Evolutionary conservation across 2,888 invertebrate genomes (phyloP), one percentile per base, ranked within the genome.

Genomic region (Drosophila rubida): DNA sequence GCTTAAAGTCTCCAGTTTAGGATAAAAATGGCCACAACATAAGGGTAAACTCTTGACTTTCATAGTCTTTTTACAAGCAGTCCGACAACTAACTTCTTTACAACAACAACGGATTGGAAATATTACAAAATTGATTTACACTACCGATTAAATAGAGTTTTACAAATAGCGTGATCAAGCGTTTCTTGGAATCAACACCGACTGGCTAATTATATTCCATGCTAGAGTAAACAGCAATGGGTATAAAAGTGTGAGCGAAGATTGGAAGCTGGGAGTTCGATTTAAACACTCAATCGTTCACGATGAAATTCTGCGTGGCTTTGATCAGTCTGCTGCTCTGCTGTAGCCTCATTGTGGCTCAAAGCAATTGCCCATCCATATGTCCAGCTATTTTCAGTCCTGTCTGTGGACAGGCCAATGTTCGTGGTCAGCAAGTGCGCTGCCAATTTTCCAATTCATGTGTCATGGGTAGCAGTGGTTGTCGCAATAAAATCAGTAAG

Each of bases 401-500:
- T 8, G 42, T 65, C n/a, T 73, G 73, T 27, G 73, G 44, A 2
- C 14, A 64, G 45, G 65, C 64, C 8, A 14, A 11, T 0, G 23
- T 73, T 6, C 4, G 32, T 4, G 72, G 73, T 8, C 27, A 8
- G 11, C 1, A 0, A 2, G 14, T 69, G 11, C 59, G 48, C 11
- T 73, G 72, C 16, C 16, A 45, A 9, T 73, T 73, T 22, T 53
- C 69, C 5, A 73, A 54, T 9, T 4, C 32, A 4, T 73, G 72
- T 11, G 0, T 0, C 1, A 49, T 72, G 72, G 6, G n/a, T 1
- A 19, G 3, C 42, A 73, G 19, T 37, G 48, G 27, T 13, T 73
- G 72, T 7, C 9, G 8, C 4, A 54, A 45, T 0, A 30, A 7
- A 7, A 53, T 53, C 41, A 32, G 53, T 70, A 46, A 45, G 67